phyloP scores from a whole-genome alignment of 2,888 invertebrate species.

The Epinotia ramella region DNA sequence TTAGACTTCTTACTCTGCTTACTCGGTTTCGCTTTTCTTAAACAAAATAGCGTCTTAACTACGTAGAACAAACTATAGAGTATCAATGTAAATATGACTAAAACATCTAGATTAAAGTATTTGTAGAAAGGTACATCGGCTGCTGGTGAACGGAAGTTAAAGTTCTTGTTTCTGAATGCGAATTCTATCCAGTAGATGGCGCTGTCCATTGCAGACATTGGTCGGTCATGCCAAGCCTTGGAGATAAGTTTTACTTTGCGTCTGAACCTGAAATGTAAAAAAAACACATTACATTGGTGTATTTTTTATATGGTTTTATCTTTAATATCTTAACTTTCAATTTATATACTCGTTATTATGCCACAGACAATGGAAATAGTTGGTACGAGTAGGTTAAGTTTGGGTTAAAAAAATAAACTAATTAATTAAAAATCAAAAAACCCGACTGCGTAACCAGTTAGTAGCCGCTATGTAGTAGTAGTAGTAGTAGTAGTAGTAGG shows the following conservation, averaged over 20 bases:
- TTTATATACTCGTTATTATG: too few species aligned
- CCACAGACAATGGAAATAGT: too few species aligned
- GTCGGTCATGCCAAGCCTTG: slow-evolving; percentile 84
- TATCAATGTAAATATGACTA: slow-evolving; percentile 48
- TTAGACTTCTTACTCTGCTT: slow-evolving; percentile 21
- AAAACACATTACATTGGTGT: neutral
- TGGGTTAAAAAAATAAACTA: too few species aligned
- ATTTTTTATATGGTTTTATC: too few species aligned
- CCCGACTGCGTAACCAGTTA: too few species aligned
- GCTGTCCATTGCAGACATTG: slow-evolving; percentile 83
- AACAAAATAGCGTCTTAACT: slow-evolving; percentile 20
- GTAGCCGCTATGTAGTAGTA: too few species aligned
- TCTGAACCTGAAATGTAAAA: slow-evolving; percentile 64
- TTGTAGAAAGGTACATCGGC: slow-evolving; percentile 80
- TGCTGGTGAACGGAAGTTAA: slow-evolving; percentile 73
- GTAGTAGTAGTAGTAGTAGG: too few species aligned
- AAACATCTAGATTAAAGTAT: slow-evolving; percentile 72
- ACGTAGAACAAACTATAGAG: neutral
- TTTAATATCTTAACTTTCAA: too few species aligned
- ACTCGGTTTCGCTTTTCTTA: slow-evolving; percentile 3
- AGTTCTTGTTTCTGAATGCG: slow-evolving; percentile 79
- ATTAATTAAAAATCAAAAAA: too few species aligned
- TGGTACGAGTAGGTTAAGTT: too few species aligned
- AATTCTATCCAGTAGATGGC: slow-evolving; percentile 88
- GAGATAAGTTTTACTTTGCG: slow-evolving; percentile 78